phyloP scores from a whole-genome alignment of 1,140 invertebrate species.

The Episyrphus balteatus region DNA sequence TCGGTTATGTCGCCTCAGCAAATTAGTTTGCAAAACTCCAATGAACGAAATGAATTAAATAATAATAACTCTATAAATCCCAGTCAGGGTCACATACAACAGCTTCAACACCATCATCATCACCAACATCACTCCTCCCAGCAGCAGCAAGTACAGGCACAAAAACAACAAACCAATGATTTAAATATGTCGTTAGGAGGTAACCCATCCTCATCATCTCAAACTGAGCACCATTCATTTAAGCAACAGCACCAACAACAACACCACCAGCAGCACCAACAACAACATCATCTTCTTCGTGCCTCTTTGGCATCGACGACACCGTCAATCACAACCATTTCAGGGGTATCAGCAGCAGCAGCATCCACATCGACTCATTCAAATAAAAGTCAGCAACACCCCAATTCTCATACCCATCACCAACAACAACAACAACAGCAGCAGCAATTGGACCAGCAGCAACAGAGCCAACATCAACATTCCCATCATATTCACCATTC shows the following conservation, averaged over 20 bases:
- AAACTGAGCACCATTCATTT: slow-evolving; percentile 14
- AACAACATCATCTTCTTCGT: slow-evolving; percentile 22
- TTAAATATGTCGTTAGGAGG: slow-evolving; percentile 14
- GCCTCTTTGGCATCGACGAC: slow-evolving; percentile 10
- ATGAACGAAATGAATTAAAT: too few species aligned
- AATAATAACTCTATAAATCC: not conserved
- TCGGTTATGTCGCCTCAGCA: not conserved
- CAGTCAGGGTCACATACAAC: not conserved
- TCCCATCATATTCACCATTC: not conserved
- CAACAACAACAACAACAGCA: slow-evolving; percentile 11
- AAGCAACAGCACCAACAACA: slow-evolving; percentile 14
- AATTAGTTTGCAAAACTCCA: not conserved
- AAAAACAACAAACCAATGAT: not conserved
- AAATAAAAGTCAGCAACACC: not conserved
- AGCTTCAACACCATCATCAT: slow-evolving; percentile 7
- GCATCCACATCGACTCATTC: not conserved
- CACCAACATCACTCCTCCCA: slow-evolving; percentile 6
- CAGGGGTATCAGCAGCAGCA: not conserved
- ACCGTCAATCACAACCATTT: slow-evolving; percentile 8
- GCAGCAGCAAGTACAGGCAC: not conserved
- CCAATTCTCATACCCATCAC: not conserved
- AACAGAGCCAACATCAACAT: slow-evolving; percentile 14
- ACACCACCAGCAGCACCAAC: not conserved
- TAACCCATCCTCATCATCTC: slow-evolving; percentile 15
- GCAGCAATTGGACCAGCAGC: slow-evolving; percentile 13